Evolutionary conservation across 2,797 vertebrate genomes (phyloP).

Genomic region (Pipistrellus pipistrellus): DNA sequence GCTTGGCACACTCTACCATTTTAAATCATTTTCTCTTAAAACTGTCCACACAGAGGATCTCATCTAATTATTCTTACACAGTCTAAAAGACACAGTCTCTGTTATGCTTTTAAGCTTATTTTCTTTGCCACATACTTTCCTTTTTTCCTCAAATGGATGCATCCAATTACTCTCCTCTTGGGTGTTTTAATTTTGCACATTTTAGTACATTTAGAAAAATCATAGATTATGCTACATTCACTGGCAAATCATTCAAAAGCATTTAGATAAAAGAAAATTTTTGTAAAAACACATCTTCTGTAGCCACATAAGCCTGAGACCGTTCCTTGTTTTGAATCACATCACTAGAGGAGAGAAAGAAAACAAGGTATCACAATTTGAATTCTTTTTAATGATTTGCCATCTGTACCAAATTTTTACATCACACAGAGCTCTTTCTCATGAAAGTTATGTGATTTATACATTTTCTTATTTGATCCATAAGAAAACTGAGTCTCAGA

Average conservation of each 20-base stretch:
- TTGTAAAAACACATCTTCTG: constrained; percentile 67
- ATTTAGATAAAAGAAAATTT: constrained; percentile 71
- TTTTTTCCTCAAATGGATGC: constrained; percentile 62
- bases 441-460: background rate
- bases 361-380: constrained; percentile 20
- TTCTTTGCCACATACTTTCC: constrained; percentile 61
- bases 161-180: constrained; percentile 68
- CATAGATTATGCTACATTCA: constrained; percentile 67
- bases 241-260: constrained; percentile 69
- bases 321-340: constrained; percentile 59
- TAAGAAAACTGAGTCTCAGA: background rate
- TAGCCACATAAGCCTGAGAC: constrained; percentile 52
- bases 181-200: constrained; percentile 77
- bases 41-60: constrained; percentile 53
- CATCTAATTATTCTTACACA: constrained; percentile 68
- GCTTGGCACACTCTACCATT: constrained; percentile 37
- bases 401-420: constrained; percentile 42
- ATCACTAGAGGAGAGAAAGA: background rate
- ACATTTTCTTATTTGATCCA: constrained; percentile 29
- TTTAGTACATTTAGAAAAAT: constrained; percentile 73
- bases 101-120: constrained; percentile 75
- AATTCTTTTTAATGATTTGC: constrained; percentile 44
- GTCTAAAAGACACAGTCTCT: constrained; percentile 55
- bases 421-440: background rate
- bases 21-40: constrained; percentile 77